These are phyloP conservation scores for Pteropus alecto DNA, from an alignment of 2,113 vertebrate species.

Conservation along the genomic window DNA sequence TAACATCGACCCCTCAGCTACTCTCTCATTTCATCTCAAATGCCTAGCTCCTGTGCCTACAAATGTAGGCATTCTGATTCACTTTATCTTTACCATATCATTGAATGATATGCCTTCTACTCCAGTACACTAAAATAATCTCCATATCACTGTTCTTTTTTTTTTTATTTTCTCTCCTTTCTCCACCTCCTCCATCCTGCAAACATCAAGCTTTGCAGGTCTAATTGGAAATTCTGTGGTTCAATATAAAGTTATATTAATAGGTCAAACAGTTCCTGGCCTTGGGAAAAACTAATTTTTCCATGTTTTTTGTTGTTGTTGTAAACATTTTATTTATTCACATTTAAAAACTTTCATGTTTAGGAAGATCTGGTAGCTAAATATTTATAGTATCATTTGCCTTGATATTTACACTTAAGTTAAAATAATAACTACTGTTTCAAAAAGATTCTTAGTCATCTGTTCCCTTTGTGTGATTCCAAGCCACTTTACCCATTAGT, in stretches of 20 bases:
- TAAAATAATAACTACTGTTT: neutral
- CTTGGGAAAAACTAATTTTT: neutral
- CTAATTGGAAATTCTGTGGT: neutral
- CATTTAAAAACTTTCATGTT: neutral
- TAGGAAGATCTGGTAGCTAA: neutral
- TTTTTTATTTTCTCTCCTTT: neutral
- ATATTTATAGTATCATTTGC: neutral
- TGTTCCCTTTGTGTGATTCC: neutral
- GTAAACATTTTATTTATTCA: neutral
- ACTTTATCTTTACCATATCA: neutral
- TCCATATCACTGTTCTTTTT: neutral
- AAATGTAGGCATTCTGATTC: neutral
- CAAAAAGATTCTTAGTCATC: neutral
- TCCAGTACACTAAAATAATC: neutral
- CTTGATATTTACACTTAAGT: neutral
- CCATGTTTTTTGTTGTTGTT: neutral
- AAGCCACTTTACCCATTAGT: neutral
- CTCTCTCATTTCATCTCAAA: neutral
- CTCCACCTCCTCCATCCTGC: rapidly evolving
- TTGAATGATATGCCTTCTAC: neutral
- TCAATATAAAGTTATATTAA: neutral
- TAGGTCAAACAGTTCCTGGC: neutral
- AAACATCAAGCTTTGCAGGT: neutral
- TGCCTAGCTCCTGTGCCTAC: neutral
- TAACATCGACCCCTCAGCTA: neutral